Evolutionary conservation across 2,888 invertebrate species (phyloP).

Genomic region (Peribatodes rhomboidaria): DNA sequence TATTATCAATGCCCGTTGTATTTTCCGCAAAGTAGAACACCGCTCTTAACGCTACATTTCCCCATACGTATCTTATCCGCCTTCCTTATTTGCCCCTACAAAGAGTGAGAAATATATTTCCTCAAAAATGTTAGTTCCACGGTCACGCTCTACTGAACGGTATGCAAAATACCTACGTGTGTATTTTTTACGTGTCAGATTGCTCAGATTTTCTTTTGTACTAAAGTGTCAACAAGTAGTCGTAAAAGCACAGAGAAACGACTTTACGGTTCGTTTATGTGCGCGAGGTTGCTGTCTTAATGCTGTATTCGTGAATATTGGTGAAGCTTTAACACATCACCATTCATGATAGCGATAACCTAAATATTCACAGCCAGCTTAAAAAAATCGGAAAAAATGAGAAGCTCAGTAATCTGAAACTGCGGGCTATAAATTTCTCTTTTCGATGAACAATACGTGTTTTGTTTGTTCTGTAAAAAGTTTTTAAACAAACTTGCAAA

Average conservation of each 20-base stretch:
- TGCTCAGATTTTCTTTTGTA: conserved; percentile 36
- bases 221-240: conserved; percentile 60
- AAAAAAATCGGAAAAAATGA: conserved; percentile 13
- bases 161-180: conserved; percentile 44
- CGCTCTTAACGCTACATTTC: conserved; percentile 45
- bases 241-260: conserved; percentile 67
- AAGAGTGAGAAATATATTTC: conserved; percentile 31
- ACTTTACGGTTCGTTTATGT: conserved; percentile 69
- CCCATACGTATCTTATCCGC: conserved; percentile 30
- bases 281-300: conserved; percentile 49
- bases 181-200: conserved; percentile 25
- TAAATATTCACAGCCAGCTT: conserved; percentile 30
- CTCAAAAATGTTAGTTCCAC: conserved; percentile 27
- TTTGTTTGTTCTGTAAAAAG: conserved; percentile 34
- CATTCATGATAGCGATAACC: conserved; percentile 27
- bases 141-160: conserved; percentile 42
- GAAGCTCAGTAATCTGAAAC: conserved; percentile 30
- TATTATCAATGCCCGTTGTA: conserved; percentile 49
- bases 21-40: conserved; percentile 45
- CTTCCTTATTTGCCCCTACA: conserved; percentile 34
- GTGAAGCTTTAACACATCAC: conserved; percentile 42
- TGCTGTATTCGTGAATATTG: conserved; percentile 12
- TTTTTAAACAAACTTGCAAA: conserved; percentile 39
- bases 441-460: conserved; percentile 31
- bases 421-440: conserved; percentile 30